phyloP scores from a whole-genome alignment of 2,113 vertebrate species.

The Suncus etruscus region DNA sequence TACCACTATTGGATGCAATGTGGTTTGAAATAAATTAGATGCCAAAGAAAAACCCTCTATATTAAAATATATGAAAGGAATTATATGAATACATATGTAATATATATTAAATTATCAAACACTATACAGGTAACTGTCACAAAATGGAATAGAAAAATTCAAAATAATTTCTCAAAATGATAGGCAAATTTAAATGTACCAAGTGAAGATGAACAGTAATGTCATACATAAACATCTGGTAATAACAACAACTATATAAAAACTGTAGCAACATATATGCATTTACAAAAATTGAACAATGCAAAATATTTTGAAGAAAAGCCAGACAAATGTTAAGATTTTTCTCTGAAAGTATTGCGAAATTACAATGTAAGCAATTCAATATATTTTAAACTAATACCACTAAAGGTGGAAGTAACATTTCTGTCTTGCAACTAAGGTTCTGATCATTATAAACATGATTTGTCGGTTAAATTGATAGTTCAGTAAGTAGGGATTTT shows the following conservation, averaged over 20 bases:
- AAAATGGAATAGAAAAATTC: conserved; percentile 25
- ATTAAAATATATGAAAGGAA: conserved; percentile 55
- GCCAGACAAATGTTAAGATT: not conserved
- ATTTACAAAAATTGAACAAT: not conserved
- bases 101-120: conserved; percentile 48
- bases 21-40: conserved; percentile 54
- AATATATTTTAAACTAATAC: conserved; percentile 8
- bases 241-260: not conserved
- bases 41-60: conserved; percentile 35
- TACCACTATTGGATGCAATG: conserved; percentile 1
- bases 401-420: not conserved
- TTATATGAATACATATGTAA: not conserved
- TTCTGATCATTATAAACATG: not conserved
- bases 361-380: not conserved
- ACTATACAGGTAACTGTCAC: conserved; percentile 15
- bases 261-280: conserved; percentile 24
- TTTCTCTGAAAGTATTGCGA: conserved; percentile 13
- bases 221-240: conserved; percentile 22
- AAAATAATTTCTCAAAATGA: conserved; percentile 47
- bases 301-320: not conserved
- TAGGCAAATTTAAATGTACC: conserved; percentile 41
- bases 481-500: no score
- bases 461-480: not conserved
- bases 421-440: conserved; percentile 37
- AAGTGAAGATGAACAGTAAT: conserved; percentile 34